Evolutionary conservation across 2,113 vertebrate genomes (phyloP), one percentile per base, ranked within the genome.

Genomic region (Oncorhynchus keta): DNA sequence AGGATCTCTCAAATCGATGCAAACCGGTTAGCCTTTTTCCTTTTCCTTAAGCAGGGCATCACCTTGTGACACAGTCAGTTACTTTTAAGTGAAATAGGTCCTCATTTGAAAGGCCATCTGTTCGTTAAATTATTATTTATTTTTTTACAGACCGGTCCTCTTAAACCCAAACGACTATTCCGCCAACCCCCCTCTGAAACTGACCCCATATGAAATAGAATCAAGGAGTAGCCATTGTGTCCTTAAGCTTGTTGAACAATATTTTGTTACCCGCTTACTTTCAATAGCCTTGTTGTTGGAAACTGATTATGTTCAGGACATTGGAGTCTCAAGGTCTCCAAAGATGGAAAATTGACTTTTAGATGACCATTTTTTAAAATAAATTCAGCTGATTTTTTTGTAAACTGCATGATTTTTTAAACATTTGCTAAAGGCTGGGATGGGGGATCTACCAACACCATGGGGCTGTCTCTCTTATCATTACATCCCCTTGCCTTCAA

Each of bases 361-460:
- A 90, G 87, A 89, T 65, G 45, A 88, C 78, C 87, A 86, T 91
- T 93, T 91, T 92, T 92, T 91, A 89, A 84, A 85, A 86, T 85
- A 80, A 90, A 84, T 84, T 87, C 84, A 88, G 75, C 83, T 85
- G 90, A 92, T 90, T 91, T 94, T 94, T 93, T 90, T 68, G 84
- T 90, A 90, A 93, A 86, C 51, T 93, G 92, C 92, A 92, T 93
- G 93, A 85, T 93, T 93, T 88, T 92, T 93, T 92, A 91, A 84
- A 91, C 84, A 83, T 91, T 90, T 90, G 85, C 87, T 88, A 91
- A 89, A 88, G 77, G 78, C 84, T 77, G 85, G 85, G 77, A 74
- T 64, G 70, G 82, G 84, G 28, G 28, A 24, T 24, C 24, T 24
- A 24, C 24, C 24, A 24, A 24, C 24, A 24, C 24, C 84, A 75